Conservation (phyloP, 2,113 vertebrate species). For the Microcebus tavaratra region DNA sequence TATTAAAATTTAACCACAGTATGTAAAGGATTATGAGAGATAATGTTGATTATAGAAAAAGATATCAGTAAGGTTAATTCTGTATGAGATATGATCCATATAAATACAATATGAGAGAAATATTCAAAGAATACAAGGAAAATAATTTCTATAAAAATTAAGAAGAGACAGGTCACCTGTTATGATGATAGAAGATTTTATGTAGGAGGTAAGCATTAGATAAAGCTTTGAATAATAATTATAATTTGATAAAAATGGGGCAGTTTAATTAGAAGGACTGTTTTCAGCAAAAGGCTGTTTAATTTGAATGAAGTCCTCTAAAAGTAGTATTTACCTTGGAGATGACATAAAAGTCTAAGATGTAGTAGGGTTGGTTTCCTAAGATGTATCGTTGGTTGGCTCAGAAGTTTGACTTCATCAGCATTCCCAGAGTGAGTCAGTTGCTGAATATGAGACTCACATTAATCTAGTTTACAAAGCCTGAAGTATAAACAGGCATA, state of each 20-base stretch:
- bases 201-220: not conserved
- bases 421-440: not conserved
- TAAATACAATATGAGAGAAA: not conserved
- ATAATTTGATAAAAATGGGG: not conserved
- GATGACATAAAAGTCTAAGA: not conserved
- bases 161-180: not conserved
- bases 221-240: not conserved
- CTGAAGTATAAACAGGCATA: slow-evolving; percentile 14
- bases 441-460: not conserved
- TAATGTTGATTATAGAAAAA: not conserved
- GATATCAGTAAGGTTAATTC: not conserved
- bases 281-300: not conserved
- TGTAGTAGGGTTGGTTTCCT: not conserved
- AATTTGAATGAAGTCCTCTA: not conserved
- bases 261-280: not conserved
- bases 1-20: not conserved
- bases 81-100: not conserved
- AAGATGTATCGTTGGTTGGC: not conserved
- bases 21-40: not conserved
- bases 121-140: not conserved
- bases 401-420: slow-evolving; percentile 28
- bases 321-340: not conserved
- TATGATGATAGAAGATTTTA: not conserved
- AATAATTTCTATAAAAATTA: not conserved
- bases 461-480: slow-evolving; percentile 7